Evolutionary conservation across 2,113 vertebrate genomes (phyloP).

Genomic region (Chaenocephalus aceratus): DNA sequence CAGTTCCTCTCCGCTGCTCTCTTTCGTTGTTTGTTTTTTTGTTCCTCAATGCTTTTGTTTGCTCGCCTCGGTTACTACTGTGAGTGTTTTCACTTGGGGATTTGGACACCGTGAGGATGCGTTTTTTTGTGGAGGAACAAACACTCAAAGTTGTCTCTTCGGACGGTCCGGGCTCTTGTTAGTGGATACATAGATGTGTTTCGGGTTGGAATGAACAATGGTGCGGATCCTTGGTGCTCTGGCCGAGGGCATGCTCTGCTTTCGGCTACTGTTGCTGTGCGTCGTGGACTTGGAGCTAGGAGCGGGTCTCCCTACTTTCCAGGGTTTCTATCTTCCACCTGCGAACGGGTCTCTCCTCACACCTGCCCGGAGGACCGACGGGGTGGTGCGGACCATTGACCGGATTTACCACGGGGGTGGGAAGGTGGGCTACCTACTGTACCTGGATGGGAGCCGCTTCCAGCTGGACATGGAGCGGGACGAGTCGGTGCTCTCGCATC

Average conservation of each 20-base stretch:
- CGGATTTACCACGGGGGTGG: constrained; percentile 92
- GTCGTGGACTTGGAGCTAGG: constrained; percentile 61
- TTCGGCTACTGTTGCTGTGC: constrained; percentile 75
- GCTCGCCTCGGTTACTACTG: constrained; percentile 59
- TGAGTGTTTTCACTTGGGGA: constrained; percentile 60
- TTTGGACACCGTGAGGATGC: constrained; percentile 75
- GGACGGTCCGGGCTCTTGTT: constrained; percentile 42
- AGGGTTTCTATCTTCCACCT: constrained; percentile 78
- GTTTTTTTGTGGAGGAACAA: constrained; percentile 49
- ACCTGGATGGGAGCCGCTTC: constrained; percentile 89
- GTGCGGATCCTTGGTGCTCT: constrained; percentile 62
- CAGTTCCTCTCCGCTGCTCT: constrained; percentile 61
- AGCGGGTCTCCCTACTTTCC: constrained; percentile 58
- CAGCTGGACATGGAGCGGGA: constrained; percentile 93
- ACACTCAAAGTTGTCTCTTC: constrained; percentile 51
- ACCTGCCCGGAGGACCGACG: constrained; percentile 82
- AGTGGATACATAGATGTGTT: constrained; percentile 60
- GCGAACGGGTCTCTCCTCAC: constrained; percentile 73
- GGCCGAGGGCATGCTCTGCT: constrained; percentile 63
- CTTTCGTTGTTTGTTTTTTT: constrained; percentile 11
- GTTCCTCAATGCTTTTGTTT: constrained; percentile 61
- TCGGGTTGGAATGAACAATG: constrained; percentile 73
- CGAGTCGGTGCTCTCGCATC: constrained; percentile 80
- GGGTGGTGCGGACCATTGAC: constrained; percentile 88
- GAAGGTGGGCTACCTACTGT: constrained; percentile 91